Percentiles rank a stretch among this genome's conserved stretches.
Evolutionary conservation across 1,140 invertebrate genomes (phyloP).

Genomic region (Tetragnatha versicolor): DNA sequence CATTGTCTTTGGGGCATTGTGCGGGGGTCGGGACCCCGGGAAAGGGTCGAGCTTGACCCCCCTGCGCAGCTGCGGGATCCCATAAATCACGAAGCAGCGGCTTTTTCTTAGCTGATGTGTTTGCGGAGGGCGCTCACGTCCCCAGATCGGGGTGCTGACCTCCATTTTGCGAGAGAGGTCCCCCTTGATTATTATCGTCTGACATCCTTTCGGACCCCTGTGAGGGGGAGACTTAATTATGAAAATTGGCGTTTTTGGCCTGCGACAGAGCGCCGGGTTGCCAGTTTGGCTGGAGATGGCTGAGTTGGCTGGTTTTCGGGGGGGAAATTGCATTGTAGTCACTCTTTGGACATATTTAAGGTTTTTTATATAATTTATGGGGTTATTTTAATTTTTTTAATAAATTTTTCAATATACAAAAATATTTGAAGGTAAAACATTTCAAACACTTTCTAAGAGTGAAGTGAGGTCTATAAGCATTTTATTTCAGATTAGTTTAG

Average conservation of each 20-base stretch:
- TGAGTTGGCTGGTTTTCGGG: neutral
- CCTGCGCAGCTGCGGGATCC: no score
- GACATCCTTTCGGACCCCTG: neutral
- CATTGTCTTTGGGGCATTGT: no score
- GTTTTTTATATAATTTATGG: no score
- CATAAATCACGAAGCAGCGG: slow-evolving; percentile 1
- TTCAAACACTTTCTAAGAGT: no score
- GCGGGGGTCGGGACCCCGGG: no score
- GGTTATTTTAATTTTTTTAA: no score
- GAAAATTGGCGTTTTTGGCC: slow-evolving; percentile 23
- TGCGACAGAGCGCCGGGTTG: neutral
- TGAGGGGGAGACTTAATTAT: slow-evolving; percentile 30
- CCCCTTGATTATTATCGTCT: slow-evolving; percentile 30
- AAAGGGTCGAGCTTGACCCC: no score
- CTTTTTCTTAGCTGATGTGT: slow-evolving; percentile 3
- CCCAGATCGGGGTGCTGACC: slow-evolving; percentile 37
- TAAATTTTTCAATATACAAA: no score
- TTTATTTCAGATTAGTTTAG: no score
- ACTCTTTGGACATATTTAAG: no score
- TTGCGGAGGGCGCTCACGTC: slow-evolving; percentile 31
- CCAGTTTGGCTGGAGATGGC: neutral
- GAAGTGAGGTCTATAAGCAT: no score
- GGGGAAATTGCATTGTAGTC: neutral
- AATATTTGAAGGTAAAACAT: no score
- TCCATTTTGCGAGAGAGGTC: neutral